Percentiles rank a stretch among this genome's conserved stretches.
Evolutionary conservation across 2,888 invertebrate species (phyloP).

Genomic region (Melinopterus prodromus): DNA sequence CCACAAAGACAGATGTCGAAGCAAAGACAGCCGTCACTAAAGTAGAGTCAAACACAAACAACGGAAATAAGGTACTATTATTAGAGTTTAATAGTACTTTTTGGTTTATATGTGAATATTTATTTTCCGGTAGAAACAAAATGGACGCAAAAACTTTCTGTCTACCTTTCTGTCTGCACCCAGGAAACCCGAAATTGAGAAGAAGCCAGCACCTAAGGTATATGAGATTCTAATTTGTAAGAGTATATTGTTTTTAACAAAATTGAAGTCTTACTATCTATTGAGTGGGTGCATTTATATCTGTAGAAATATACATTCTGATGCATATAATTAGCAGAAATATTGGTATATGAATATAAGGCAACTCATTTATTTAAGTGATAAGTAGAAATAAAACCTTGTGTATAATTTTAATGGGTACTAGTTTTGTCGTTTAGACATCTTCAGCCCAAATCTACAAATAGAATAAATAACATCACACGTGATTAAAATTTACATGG

Average conservation of each 20-base stretch:
- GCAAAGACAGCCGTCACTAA: conserved; percentile 10
- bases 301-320: no score
- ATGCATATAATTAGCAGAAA: no score
- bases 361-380: no score
- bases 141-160: conserved; percentile 25
- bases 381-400: no score
- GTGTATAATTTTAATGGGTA: no score
- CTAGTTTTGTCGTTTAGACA: no score
- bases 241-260: not conserved
- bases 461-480: no score
- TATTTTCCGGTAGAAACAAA: conserved; percentile 15
- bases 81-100: not conserved
- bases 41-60: conserved; percentile 22
- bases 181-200: conserved; percentile 17
- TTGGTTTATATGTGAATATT: not conserved
- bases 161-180: not conserved
- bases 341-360: no score
- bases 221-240: not conserved
- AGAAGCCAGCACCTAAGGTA: conserved; percentile 11
- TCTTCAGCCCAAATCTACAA: no score
- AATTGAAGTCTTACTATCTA: not conserved
- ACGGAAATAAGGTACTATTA: conserved; percentile 25
- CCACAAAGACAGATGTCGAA: conserved; percentile 12
- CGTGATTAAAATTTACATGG: no score
- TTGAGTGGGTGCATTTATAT: not conserved